Base-by-base conservation (phyloP, 2,888 invertebrate genomes). In the Xestobium rufovillosum region DNA sequence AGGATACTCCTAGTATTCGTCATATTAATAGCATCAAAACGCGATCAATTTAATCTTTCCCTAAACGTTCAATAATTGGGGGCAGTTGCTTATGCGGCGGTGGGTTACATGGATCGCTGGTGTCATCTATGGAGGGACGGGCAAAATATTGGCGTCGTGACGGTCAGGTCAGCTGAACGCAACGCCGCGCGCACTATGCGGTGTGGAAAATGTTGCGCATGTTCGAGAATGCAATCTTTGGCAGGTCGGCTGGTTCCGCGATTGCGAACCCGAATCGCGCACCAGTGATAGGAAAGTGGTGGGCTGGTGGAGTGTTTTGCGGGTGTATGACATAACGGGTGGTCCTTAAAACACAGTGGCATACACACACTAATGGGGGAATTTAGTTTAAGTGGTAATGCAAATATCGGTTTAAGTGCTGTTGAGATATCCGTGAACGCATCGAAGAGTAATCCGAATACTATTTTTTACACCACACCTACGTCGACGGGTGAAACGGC, bases 321-420 rank as follows among this genome's bases (percentile, higher is more conserved):
- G 52, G 48, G 53, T 56, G 49, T 55, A 55, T 53, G 56, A 38
- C 41, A 34, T 35, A 23, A 16, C 37, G 34, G 25, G 32, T 16
- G 14, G 10, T 26, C 26, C 35, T 17, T 26, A 15, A 31, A 45
- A 37, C 39, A 47, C 44, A 51, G 51, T 49, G 55, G 56, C 57
- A 57, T 58, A 60, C 57, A 54, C 58, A 56, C 56, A 57, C 63
- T 64, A 60, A 66, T 66, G 65, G 66, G 66, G 60, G 66, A 66
- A 57, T 66, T 66, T 60, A 65, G 60, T 58, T 61, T 65, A 54
- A 65, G 62, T 61, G 61, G 59, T 50, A 65, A 62, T 58, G 53
- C 64, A 52, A 66, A 62, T 55, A 64, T 64, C 52, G 63, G 63
- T 56, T 61, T 64, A 54, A 62, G 63, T 61, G 60, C 62, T 41